Base-by-base conservation (phyloP, 2,113 vertebrate genomes). In the Thomomys bottae region DNA sequence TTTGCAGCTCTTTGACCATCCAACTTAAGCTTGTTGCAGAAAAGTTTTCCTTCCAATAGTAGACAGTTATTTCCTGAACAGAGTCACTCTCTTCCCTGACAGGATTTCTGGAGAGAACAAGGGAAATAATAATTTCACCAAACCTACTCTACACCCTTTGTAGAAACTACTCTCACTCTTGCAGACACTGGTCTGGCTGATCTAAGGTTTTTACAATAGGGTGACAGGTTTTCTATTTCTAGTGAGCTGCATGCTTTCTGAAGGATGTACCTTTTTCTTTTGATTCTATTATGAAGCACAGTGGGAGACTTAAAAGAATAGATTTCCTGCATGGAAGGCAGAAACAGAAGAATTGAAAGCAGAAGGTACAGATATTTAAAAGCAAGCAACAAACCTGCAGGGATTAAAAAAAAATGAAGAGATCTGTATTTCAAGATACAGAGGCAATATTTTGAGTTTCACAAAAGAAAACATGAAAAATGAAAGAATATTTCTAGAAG, bases 221-320 rank as follows among this genome's bases (percentile, higher is more conserved):
- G 26, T 82, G 94, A 76, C 63, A 64, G 89, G 38, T 91, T 92
- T 95, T 79, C 91, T 96, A 90, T 85, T 92, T 78, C 28, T 42
- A 76, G n/a, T 89, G 45, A 88, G 32, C 36, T 84, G 54, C 95
- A 89, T 82, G 80, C 59, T 91, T 90, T 89, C 82, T 93, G 91
- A 84, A 78, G 81, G 84, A 84, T 75, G 49, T 79, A 57, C 8
- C 15, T 59, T 70, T 91, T 90, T 76, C 86, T 95, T 92, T 89
- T 94, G 80, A 81, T 83, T 95, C 94, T 94, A 92, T 95, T 92
- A 94, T 8, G 71, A 94, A 92, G 40, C 94, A 72, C 84, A 84
- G 86, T 84, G 38, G 87, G 92, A 80, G 87, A 92, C 64, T 68
- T 91, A 38, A 86, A 95, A 88, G 93, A 89, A 93, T 94, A 42